phyloP scores from a whole-genome alignment of 2,888 invertebrate species.

The Germaria angustata region DNA sequence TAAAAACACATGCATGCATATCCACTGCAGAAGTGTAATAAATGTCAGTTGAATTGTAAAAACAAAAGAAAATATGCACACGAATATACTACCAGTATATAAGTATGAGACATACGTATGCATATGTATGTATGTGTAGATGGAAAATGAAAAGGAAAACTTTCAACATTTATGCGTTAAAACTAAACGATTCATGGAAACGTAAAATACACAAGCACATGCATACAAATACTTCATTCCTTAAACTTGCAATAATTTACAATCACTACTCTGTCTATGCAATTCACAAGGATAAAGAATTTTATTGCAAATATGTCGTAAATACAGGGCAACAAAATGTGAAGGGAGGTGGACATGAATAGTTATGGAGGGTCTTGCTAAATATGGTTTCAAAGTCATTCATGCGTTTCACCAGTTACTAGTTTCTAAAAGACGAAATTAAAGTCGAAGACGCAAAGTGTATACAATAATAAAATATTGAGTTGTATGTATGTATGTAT shows the following conservation, averaged over 20 bases:
- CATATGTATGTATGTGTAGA: background rate
- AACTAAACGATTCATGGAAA: conserved; percentile 60
- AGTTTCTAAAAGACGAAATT: conserved; percentile 34
- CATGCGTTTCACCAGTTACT: conserved; percentile 50
- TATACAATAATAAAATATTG: conserved; percentile 34
- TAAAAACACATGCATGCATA: conserved; percentile 41
- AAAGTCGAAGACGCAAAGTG: background rate
- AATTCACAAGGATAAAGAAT: conserved; percentile 42
- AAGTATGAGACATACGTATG: background rate
- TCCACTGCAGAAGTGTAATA: conserved; percentile 61
- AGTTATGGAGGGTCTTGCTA: conserved; percentile 47
- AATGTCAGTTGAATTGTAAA: conserved; percentile 64
- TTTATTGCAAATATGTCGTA: conserved; percentile 48
- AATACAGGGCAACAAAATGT: conserved; percentile 31
- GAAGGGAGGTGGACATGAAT: conserved; percentile 3
- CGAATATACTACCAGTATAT: background rate
- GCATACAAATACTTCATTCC: conserved; percentile 41
- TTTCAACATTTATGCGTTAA: conserved; percentile 56
- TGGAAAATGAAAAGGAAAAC: conserved; percentile 45
- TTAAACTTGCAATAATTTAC: conserved; percentile 59
- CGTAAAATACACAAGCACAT: conserved; percentile 23
- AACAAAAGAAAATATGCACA: conserved; percentile 60
- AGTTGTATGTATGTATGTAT: conserved; percentile 4
- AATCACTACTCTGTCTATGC: conserved; percentile 48
- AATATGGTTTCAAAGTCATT: conserved; percentile 59